Percentiles rank a stretch among this genome's conserved stretches.
phyloP scores from a whole-genome alignment of 2,888 invertebrate species.

The Eumerus sabulonum region DNA sequence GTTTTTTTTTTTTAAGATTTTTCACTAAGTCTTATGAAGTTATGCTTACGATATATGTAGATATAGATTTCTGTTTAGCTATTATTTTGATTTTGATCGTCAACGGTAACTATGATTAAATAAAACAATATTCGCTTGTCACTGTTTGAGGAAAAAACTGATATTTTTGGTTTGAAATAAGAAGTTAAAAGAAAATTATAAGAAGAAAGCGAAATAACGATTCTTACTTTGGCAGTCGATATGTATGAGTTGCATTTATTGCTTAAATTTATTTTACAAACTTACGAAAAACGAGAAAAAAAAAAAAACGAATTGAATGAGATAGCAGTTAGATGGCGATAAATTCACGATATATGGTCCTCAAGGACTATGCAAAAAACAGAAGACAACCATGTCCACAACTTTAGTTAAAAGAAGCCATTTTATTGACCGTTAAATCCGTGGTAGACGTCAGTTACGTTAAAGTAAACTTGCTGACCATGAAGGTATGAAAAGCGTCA shows the following conservation, averaged over 20 bases:
- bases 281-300: background rate
- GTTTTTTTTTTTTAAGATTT: slow-evolving; percentile 14
- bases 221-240: slow-evolving; percentile 63
- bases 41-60: slow-evolving; percentile 16
- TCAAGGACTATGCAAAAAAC: too few species aligned
- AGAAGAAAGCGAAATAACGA: background rate
- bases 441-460: slow-evolving; percentile 5
- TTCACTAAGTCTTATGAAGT: slow-evolving; percentile 41
- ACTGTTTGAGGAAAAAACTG: slow-evolving; percentile 1
- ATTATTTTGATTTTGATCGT: slow-evolving; percentile 49
- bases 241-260: slow-evolving; percentile 67
- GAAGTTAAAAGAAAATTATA: background rate
- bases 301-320: too few species aligned
- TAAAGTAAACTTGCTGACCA: slow-evolving; percentile 13
- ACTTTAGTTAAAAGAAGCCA: too few species aligned
- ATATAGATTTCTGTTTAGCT: slow-evolving; percentile 17
- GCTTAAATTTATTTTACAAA: slow-evolving; percentile 41
- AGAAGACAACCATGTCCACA: too few species aligned
- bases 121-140: slow-evolving; percentile 36
- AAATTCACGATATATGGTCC: too few species aligned
- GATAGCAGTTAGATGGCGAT: too few species aligned
- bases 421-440: slow-evolving; percentile 28
- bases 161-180: too few species aligned
- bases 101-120: slow-evolving; percentile 24
- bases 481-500: background rate